A percentile compares a stretch with the other conserved stretches of the same genome.
Conservation (phyloP, 2,113 vertebrate species). For the Epinephelus cyanopodus region DNA sequence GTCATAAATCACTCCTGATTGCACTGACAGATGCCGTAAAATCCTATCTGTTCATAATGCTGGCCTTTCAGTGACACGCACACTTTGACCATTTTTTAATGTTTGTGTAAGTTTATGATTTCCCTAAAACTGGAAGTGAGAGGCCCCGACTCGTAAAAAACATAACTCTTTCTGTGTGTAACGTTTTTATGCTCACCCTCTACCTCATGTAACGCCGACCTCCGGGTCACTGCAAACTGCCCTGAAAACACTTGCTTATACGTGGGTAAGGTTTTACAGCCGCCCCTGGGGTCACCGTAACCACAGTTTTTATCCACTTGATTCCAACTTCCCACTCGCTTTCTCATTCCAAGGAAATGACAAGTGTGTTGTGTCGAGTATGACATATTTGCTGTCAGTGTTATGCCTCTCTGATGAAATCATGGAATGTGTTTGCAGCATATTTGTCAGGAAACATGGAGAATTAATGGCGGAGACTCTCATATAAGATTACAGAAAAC, state of each 20-base stretch:
- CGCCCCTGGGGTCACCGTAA: neutral
- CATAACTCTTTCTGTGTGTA: constrained; percentile 59
- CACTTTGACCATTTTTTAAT: constrained; percentile 53
- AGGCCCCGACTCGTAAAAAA: constrained; percentile 60
- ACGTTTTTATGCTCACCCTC: constrained; percentile 62
- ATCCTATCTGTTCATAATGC: constrained; percentile 72
- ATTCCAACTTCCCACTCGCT: constrained; percentile 13
- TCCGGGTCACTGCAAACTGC: constrained; percentile 35
- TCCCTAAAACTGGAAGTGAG: constrained; percentile 76
- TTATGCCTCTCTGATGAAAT: constrained; percentile 43
- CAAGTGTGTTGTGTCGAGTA: constrained; percentile 32
- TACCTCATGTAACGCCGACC: constrained; percentile 51
- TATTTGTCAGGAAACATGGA: constrained; percentile 38
- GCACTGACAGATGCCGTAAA: constrained; percentile 65
- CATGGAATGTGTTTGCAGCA: constrained; percentile 23
- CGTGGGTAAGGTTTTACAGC: constrained; percentile 50
- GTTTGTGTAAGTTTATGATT: constrained; percentile 77
- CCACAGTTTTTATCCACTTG: constrained; percentile 16
- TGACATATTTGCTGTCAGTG: constrained; percentile 32
- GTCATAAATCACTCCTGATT: constrained; percentile 69
- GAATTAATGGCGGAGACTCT: constrained; percentile 38
- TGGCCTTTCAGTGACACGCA: constrained; percentile 61
- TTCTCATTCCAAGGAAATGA: constrained; percentile 31
- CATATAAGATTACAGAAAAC: constrained; percentile 54
- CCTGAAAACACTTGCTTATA: constrained; percentile 38